Evolutionary conservation across 2,888 invertebrate species (phyloP).

Genomic region (Nymphalis polychloros): DNA sequence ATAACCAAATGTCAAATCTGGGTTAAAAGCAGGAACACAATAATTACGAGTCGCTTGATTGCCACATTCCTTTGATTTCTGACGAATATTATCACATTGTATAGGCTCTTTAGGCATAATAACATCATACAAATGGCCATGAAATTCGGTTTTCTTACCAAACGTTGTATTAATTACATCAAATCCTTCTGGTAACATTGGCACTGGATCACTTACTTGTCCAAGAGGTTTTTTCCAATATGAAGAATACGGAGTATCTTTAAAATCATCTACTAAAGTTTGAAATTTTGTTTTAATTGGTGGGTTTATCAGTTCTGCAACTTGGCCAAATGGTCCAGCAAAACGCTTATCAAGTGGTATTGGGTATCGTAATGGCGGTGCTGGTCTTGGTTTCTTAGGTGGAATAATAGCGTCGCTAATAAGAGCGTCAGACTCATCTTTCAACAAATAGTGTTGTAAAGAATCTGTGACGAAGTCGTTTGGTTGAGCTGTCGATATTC

Average conservation of each 20-base stretch:
- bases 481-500: conserved; percentile 61
- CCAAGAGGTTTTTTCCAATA: conserved; percentile 68
- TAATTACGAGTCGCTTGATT: conserved; percentile 58
- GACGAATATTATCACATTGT: conserved; percentile 53
- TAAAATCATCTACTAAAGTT: conserved; percentile 61
- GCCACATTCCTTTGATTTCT: conserved; percentile 48
- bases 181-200: conserved; percentile 68
- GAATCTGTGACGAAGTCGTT: conserved; percentile 52
- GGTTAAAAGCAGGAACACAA: conserved; percentile 66
- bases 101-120: conserved; percentile 64
- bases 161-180: conserved; percentile 58
- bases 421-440: conserved; percentile 67
- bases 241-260: conserved; percentile 62
- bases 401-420: conserved; percentile 64
- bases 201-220: conserved; percentile 54
- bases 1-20: conserved; percentile 70
- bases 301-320: conserved; percentile 57
- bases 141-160: conserved; percentile 56
- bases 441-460: conserved; percentile 61
- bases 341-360: conserved; percentile 55
- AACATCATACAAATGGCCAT: conserved; percentile 63
- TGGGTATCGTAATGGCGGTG: conserved; percentile 59
- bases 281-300: conserved; percentile 63
- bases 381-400: conserved; percentile 50
- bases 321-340: conserved; percentile 54